Conservation (phyloP, 2,113 vertebrate genomes). For the Clarias magur region DNA sequence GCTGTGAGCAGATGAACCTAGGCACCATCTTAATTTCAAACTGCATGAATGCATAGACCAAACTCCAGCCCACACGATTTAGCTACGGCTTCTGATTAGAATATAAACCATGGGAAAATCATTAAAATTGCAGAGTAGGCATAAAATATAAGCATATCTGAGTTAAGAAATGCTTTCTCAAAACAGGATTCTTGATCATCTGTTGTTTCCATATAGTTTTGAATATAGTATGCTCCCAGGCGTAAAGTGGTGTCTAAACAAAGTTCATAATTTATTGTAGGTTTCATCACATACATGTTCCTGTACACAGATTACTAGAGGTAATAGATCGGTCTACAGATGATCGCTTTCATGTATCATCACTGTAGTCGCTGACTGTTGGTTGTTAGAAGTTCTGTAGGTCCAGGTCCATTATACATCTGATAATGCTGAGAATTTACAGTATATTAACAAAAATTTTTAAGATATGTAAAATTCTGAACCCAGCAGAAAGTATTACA, state of each 20-base stretch:
- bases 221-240: background rate
- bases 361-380: background rate
- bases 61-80: conserved; percentile 22
- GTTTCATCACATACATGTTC: background rate
- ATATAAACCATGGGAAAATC: conserved; percentile 15
- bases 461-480: too few relatives aligned
- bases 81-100: conserved; percentile 33
- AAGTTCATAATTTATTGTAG: background rate
- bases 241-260: background rate
- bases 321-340: background rate
- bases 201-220: background rate
- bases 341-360: background rate
- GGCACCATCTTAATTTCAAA: conserved; percentile 40
- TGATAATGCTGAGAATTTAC: background rate
- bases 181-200: background rate
- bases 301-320: background rate
- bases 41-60: conserved; percentile 19
- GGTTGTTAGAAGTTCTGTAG: background rate
- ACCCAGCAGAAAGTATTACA: too few relatives aligned
- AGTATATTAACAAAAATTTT: too few relatives aligned
- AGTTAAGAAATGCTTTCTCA: background rate
- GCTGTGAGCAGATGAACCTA: conserved; percentile 49
- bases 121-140: background rate
- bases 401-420: background rate
- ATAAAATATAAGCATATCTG: conserved; percentile 6